A percentile compares a stretch with the other conserved stretches of the same genome.
Conservation (phyloP, 2,113 vertebrate genomes). For the Upupa epops region DNA sequence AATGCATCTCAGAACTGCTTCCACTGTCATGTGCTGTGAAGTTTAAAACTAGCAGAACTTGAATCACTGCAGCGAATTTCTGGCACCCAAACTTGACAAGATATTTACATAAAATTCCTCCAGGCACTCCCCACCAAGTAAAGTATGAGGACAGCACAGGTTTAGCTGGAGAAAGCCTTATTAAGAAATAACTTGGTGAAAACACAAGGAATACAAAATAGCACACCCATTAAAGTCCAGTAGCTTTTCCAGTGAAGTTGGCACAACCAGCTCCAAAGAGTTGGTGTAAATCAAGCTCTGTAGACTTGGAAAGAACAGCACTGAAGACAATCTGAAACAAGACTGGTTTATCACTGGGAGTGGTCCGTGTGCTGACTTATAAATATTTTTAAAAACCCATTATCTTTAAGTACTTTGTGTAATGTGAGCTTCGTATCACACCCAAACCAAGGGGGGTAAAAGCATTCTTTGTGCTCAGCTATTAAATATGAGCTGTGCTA, state of each 20-base stretch:
- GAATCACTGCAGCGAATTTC: not conserved
- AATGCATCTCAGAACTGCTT: slow-evolving; percentile 10
- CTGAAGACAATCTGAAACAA: not conserved
- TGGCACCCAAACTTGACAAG: not conserved
- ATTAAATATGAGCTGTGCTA: slow-evolving; percentile 35
- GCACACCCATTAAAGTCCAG: not conserved
- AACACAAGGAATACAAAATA: not conserved
- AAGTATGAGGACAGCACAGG: not conserved
- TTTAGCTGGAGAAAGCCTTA: not conserved
- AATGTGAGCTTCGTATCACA: slow-evolving; percentile 6
- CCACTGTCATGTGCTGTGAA: not conserved
- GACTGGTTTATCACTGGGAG: not conserved
- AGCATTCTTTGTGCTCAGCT: slow-evolving; percentile 13
- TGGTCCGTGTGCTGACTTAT: not conserved
- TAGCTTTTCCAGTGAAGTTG: not conserved
- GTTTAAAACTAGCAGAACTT: slow-evolving; percentile 27
- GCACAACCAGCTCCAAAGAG: not conserved
- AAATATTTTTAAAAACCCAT: not conserved
- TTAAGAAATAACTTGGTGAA: not conserved
- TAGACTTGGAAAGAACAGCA: not conserved
- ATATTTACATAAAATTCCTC: not conserved
- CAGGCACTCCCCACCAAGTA: not conserved
- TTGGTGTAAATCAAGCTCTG: not conserved
- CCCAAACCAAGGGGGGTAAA: slow-evolving; percentile 11
- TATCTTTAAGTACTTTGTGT: not conserved